Percentiles rank a stretch among this genome's conserved stretches.
Evolutionary conservation across 1,140 invertebrate genomes (phyloP).

Genomic region (Polypedilum vanderplanki): DNA sequence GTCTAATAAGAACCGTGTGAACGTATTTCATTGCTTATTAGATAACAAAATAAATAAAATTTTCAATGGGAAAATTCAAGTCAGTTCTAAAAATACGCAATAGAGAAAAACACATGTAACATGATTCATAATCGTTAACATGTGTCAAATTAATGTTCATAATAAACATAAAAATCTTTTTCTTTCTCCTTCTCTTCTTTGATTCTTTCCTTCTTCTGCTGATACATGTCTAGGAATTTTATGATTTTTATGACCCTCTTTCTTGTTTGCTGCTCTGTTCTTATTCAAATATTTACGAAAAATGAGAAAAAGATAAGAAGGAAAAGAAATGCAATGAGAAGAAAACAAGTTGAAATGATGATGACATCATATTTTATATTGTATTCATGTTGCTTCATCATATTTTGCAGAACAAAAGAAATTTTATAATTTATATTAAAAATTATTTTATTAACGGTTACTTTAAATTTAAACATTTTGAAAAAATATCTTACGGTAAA

Average conservation of each 20-base stretch:
- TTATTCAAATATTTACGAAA: constrained; percentile 15
- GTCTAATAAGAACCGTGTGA: too few species aligned
- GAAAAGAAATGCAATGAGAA: neutral
- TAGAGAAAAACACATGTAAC: neutral
- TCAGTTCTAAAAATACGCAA: constrained; percentile 5
- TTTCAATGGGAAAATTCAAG: neutral
- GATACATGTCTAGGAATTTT: constrained; percentile 3
- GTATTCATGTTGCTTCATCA: neutral
- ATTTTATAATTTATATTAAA: too few species aligned
- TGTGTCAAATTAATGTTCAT: constrained; percentile 19
- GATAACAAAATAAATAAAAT: neutral
- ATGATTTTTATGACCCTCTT: neutral
- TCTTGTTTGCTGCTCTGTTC: neutral
- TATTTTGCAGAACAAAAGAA: too few species aligned
- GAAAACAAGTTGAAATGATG: neutral
- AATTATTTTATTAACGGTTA: too few species aligned
- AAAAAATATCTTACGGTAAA: too few species aligned
- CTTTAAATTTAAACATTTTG: too few species aligned
- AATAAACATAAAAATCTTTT: constrained; percentile 16
- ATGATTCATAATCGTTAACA: constrained; percentile 13
- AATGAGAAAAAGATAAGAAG: constrained; percentile 6
- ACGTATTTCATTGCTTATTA: too few species aligned
- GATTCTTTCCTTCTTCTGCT: neutral
- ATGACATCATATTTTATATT: neutral
- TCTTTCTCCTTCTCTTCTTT: neutral